These are phyloP conservation scores for Pyrgilauda ruficollis DNA, from an alignment of 2,113 vertebrate species.

Conservation along the genomic window DNA sequence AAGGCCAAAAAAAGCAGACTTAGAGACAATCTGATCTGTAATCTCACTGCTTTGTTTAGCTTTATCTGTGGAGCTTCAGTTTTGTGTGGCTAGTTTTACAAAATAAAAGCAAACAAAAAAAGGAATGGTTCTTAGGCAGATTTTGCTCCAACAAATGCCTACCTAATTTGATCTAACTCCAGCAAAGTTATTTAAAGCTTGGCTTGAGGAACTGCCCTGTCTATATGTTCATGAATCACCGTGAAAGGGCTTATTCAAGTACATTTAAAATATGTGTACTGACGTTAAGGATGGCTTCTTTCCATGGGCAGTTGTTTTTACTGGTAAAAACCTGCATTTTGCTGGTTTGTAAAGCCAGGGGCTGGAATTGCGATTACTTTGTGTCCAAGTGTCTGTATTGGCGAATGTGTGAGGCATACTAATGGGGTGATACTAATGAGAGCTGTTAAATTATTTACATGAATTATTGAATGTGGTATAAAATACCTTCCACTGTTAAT, in stretches of 20 bases:
- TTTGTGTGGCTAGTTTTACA: not conserved
- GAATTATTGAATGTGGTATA: not conserved
- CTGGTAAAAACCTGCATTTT: not conserved
- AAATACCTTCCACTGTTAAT: not conserved
- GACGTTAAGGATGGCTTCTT: not conserved
- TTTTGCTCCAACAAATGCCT: not conserved
- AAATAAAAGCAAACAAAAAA: conserved; percentile 20
- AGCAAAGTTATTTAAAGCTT: not conserved
- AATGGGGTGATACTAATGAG: conserved; percentile 5
- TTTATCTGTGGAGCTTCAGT: conserved; percentile 10
- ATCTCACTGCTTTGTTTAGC: not conserved
- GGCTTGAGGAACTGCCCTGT: not conserved
- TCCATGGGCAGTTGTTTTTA: not conserved
- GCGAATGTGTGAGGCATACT: not conserved
- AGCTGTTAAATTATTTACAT: conserved; percentile 43
- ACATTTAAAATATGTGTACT: not conserved
- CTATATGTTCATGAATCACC: not conserved
- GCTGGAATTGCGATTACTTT: not conserved
- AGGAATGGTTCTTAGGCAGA: not conserved
- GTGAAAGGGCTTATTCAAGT: conserved; percentile 3
- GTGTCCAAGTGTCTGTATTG: not conserved
- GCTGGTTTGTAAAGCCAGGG: not conserved
- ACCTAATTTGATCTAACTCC: not conserved
- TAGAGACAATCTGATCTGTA: not conserved
- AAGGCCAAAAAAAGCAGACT: conserved; percentile 8